A percentile compares a stretch with the other conserved stretches of the same genome.
Conservation (phyloP, 2,888 invertebrate species). For the Acleris cristana region DNA sequence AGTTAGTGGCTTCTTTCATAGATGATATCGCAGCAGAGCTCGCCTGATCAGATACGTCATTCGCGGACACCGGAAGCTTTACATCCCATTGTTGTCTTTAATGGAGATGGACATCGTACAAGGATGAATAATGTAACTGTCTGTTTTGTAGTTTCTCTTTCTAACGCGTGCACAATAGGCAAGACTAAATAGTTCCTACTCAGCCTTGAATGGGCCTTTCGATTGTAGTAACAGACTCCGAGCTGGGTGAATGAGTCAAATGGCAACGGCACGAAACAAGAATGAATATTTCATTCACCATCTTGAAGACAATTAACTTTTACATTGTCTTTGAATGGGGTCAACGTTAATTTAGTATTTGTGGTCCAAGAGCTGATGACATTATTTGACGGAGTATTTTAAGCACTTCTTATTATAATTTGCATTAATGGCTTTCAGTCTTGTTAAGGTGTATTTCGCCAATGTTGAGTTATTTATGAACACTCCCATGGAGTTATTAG, state of each 20-base stretch:
- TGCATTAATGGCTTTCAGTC: no score
- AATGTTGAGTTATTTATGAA: no score
- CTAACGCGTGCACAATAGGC: constrained; percentile 27
- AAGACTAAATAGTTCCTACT: constrained; percentile 34
- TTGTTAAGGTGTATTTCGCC: no score
- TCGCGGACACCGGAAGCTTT: constrained; percentile 28
- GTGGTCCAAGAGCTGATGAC: no score
- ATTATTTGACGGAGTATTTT: no score
- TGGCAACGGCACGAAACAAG: constrained; percentile 44
- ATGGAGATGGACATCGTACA: constrained; percentile 25
- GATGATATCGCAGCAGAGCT: constrained; percentile 34
- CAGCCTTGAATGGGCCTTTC: constrained; percentile 63
- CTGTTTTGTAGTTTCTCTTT: constrained; percentile 35
- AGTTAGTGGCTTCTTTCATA: constrained; percentile 31
- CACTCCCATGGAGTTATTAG: no score
- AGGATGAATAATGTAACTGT: constrained; percentile 24
- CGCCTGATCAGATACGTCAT: constrained; percentile 29
- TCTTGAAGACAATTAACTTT: constrained; percentile 18
- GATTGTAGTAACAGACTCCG: constrained; percentile 51
- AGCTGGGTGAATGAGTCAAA: constrained; percentile 58
- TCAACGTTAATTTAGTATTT: neutral
- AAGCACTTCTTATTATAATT: no score
- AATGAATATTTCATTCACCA: constrained; percentile 46
- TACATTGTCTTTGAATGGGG: neutral
- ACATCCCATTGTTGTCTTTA: constrained; percentile 36